phyloP scores from a whole-genome alignment of 2,888 invertebrate species.

The Rugalucina vietnamica region DNA sequence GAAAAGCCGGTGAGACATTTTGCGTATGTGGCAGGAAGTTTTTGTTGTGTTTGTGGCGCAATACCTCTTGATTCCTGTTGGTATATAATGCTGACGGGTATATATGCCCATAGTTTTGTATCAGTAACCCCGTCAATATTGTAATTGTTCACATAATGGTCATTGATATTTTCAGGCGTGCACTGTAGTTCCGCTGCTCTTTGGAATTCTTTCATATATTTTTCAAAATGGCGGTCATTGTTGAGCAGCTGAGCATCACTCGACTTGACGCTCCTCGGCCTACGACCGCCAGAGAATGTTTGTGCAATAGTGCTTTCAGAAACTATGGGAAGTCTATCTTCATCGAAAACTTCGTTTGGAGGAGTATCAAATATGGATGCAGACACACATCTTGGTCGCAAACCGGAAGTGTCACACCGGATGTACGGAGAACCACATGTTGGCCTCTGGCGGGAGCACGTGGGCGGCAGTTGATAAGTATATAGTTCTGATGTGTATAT shows the following conservation, averaged over 20 bases:
- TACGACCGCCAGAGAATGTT: background rate
- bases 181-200: conserved; percentile 48
- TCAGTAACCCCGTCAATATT: conserved; percentile 60
- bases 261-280: background rate
- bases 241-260: background rate
- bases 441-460: conserved; percentile 62
- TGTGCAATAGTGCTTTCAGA: conserved; percentile 6
- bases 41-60: background rate
- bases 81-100: conserved; percentile 56
- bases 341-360: conserved; percentile 41
- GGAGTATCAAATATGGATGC: conserved; percentile 60
- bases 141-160: conserved; percentile 54
- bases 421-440: conserved; percentile 72
- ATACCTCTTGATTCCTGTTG: background rate
- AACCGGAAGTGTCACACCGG: conserved; percentile 58
- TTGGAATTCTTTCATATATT: conserved; percentile 40
- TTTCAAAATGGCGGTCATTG: conserved; percentile 1
- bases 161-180: conserved; percentile 53
- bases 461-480: conserved; percentile 72
- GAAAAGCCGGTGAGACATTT: conserved; percentile 37
- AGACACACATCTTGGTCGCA: conserved; percentile 54
- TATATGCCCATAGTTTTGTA: conserved; percentile 62
- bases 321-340: background rate
- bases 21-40: conserved; percentile 40
- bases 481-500: conserved; percentile 68